phyloP scores from a whole-genome alignment of 2,797 vertebrate species.

The Sciurus vulgaris region DNA sequence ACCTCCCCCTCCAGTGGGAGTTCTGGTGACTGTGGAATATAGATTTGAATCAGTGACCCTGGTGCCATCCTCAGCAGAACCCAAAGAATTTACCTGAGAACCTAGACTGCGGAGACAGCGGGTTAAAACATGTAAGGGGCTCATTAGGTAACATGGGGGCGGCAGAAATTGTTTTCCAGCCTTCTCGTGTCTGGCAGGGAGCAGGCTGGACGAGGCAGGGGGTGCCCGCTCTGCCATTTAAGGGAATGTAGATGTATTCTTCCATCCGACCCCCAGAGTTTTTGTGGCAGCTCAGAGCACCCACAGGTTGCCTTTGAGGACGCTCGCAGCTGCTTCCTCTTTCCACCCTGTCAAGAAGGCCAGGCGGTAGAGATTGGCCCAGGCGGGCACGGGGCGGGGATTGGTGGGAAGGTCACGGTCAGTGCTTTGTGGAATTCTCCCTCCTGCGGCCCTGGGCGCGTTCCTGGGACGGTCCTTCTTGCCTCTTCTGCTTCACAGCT shows the following conservation, averaged over 20 bases:
- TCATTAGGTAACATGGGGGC: background rate
- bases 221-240: background rate
- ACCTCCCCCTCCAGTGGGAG: too few relatives aligned
- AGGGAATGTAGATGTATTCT: background rate
- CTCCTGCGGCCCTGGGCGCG: background rate
- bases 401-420: background rate
- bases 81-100: background rate
- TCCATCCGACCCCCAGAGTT: background rate
- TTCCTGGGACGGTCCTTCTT: too few relatives aligned
- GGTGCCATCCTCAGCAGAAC: background rate
- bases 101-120: background rate
- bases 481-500: background rate
- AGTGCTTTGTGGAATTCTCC: background rate
- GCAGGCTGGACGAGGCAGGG: background rate
- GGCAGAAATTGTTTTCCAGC: background rate
- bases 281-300: background rate
- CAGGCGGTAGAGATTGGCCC: accelerated
- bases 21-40: too few relatives aligned
- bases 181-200: background rate
- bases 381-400: too few relatives aligned
- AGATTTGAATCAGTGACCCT: too few relatives aligned
- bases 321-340: background rate
- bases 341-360: background rate
- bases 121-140: background rate
- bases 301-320: background rate